Conservation (phyloP, 2,797 vertebrate genomes). For the Atherinosoma microstoma region DNA sequence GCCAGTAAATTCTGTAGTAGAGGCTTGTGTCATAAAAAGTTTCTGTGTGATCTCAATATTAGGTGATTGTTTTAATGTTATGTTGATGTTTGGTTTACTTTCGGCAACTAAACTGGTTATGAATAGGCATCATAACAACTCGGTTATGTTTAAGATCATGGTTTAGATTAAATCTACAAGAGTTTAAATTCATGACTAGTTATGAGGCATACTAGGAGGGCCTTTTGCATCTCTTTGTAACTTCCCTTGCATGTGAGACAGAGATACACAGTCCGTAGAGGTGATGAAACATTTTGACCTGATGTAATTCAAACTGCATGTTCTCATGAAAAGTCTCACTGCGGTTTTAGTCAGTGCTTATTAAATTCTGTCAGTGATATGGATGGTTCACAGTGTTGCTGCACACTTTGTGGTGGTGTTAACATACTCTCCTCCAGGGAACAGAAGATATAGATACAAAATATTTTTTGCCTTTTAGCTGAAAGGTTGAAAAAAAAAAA, state of each 20-base stretch:
- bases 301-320: background rate
- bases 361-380: conserved; percentile 8
- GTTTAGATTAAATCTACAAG: background rate
- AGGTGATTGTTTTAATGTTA: background rate
- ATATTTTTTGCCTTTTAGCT: background rate
- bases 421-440: background rate
- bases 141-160: background rate
- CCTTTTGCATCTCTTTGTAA: background rate
- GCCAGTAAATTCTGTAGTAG: background rate
- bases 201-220: background rate
- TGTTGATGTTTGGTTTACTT: background rate
- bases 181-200: background rate
- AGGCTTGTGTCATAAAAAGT: background rate
- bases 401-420: background rate
- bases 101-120: background rate
- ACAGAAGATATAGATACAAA: background rate
- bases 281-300: background rate
- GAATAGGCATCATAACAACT: background rate
- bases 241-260: background rate
- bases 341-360: background rate
- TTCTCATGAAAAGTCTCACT: conserved; percentile 13
- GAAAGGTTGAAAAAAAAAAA: background rate
- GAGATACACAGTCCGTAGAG: background rate
- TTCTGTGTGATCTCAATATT: background rate
- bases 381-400: background rate